Base-by-base conservation (phyloP, 2,797 vertebrate species). In the Ptychadena robeensis region DNA sequence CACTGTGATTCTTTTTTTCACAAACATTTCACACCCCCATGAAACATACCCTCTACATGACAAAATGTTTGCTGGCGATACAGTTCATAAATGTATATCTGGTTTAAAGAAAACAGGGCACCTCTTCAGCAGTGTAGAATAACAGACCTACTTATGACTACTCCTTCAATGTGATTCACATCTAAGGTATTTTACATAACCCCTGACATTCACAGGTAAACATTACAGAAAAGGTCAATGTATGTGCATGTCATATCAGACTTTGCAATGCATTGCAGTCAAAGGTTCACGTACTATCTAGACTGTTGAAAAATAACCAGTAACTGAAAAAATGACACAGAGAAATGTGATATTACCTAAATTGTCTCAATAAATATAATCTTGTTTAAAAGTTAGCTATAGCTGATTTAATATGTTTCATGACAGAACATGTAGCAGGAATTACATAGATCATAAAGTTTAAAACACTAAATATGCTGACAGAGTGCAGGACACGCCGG, bases 391-490 rank as follows among this genome's bases (percentile, higher is more conserved):
- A 70, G 5, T 22, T 35, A 66, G 38, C 53, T 18, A 22, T 15
- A 71, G 67, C 14, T 67, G 30, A 81, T 59, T 81, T 61, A 57
- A 67, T 75, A 63, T 75, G 37, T 82, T 73, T 76, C 81, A 70
- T 63, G 81, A 82, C 53, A 76, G 73, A 76, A 76, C 81, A 82
- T 22, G 81, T 57, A 82, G 18, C 34, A 76, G 66, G 81, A 82
- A 82, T 82, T 70, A 76, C 48, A 69, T 28, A 74, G 32, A 75
- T 82, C 70, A 82, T 75, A 82, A 69, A 76, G 31, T 53, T 38
- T 77, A 70, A 27, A 70, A 75, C 35, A 2, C 7, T 35, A 75
- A 32, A 14, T 34, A 75, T 37, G 61, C 12, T 81, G 71, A 74
- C 71, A 81, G 37, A 38, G 28, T 28, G 40, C 38, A 81, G 80